Conservation (phyloP, 2,113 vertebrate genomes). For the Phrynosoma blainvillii region DNA sequence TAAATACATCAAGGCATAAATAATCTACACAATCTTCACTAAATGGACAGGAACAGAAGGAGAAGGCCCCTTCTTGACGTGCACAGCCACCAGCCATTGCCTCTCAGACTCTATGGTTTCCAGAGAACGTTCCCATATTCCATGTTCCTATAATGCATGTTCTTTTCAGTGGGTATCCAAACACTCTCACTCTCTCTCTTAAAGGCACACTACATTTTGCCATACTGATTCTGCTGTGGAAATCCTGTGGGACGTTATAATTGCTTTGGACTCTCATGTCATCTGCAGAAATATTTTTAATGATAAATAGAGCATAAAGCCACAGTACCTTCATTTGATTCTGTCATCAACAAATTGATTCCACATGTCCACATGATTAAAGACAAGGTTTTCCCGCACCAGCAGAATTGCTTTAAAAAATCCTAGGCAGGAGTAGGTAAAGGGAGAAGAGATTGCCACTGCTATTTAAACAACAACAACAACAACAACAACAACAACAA, state of each 20-base stretch:
- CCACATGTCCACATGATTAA: conserved; percentile 63
- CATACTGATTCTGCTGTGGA: conserved; percentile 25
- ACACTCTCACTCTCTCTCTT: conserved; percentile 20
- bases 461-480: not conserved
- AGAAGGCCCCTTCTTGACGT: not conserved
- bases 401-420: no score
- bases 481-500: no score
- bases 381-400: conserved; percentile 28
- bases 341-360: conserved; percentile 64
- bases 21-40: not conserved
- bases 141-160: no score
- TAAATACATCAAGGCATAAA: no score
- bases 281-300: conserved; percentile 65
- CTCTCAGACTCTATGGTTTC: not conserved
- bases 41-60: not conserved
- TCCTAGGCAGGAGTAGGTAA: conserved; percentile 20
- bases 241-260: conserved; percentile 49
- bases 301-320: conserved; percentile 60
- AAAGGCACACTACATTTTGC: conserved; percentile 24
- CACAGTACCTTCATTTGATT: conserved; percentile 59
- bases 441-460: not conserved
- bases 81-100: not conserved
- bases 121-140: no score
- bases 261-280: conserved; percentile 61
- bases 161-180: conserved; percentile 3